A percentile compares a stretch with the other conserved stretches of the same genome.
phyloP scores from a whole-genome alignment of 2,888 invertebrate genomes.

The Drosophila meridionalis region DNA sequence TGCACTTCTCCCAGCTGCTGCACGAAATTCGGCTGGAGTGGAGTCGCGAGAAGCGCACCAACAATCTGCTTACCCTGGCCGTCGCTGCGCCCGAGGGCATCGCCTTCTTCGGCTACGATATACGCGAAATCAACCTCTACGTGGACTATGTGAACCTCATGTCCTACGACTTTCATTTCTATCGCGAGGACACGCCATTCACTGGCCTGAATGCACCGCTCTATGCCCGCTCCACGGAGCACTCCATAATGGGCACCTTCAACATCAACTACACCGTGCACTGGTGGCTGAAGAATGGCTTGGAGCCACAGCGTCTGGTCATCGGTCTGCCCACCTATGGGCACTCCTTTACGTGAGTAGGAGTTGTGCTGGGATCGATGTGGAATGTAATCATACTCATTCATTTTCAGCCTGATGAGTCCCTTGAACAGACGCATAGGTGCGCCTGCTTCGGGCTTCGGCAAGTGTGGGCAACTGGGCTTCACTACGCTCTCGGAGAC shows the following conservation, averaged over 20 bases:
- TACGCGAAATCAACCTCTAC: slow-evolving; percentile 91
- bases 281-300: slow-evolving; percentile 91
- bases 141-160: slow-evolving; percentile 95
- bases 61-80: slow-evolving; percentile 90
- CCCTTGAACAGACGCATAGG: slow-evolving; percentile 88
- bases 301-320: slow-evolving; percentile 91
- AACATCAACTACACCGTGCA: slow-evolving; percentile 93
- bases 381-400: neutral
- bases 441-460: slow-evolving; percentile 90
- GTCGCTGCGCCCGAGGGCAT: slow-evolving; percentile 92
- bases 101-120: slow-evolving; percentile 91
- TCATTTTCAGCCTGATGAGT: slow-evolving; percentile 87
- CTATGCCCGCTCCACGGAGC: slow-evolving; percentile 87
- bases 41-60: slow-evolving; percentile 86
- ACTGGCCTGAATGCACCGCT: slow-evolving; percentile 95
- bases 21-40: slow-evolving; percentile 90
- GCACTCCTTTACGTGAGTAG: slow-evolving; percentile 89
- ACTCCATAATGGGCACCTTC: slow-evolving; percentile 88
- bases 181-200: slow-evolving; percentile 90
- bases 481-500: slow-evolving; percentile 90
- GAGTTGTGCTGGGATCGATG: too few species aligned
- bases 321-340: slow-evolving; percentile 96
- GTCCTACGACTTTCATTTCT: slow-evolving; percentile 96
- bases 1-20: slow-evolving; percentile 91
- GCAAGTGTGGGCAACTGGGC: slow-evolving; percentile 89